These are phyloP conservation scores for Garrulus glandarius DNA, from an alignment of 2,797 vertebrate genomes.

Conservation along the genomic window DNA sequence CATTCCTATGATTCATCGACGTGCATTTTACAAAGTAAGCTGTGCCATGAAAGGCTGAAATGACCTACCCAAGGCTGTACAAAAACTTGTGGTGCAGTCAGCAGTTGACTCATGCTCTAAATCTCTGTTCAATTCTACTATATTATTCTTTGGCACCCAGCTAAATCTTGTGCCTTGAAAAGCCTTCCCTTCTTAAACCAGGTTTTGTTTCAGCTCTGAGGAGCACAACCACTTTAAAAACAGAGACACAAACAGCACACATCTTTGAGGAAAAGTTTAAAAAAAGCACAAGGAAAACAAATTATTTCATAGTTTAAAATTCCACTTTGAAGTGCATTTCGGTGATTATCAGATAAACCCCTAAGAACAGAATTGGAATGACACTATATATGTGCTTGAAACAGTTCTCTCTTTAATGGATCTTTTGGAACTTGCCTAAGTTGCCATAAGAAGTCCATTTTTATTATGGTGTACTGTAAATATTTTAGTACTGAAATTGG, in stretches of 20 bases:
- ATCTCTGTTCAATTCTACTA: background rate
- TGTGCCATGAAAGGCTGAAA: background rate
- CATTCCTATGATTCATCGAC: background rate
- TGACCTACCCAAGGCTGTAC: background rate
- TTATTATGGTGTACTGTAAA: conserved; percentile 62
- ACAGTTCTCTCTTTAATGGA: conserved; percentile 64
- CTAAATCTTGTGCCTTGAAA: background rate
- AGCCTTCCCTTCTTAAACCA: background rate
- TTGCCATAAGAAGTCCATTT: conserved; percentile 48
- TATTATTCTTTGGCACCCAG: background rate
- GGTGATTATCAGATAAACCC: conserved; percentile 63
- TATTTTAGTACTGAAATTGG: conserved; percentile 66
- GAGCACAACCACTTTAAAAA: background rate
- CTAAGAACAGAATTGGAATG: conserved; percentile 57
- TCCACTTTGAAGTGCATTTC: conserved; percentile 59
- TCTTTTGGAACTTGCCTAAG: conserved; percentile 64
- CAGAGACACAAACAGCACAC: background rate
- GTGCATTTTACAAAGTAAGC: background rate
- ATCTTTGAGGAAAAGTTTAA: background rate
- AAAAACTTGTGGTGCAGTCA: background rate
- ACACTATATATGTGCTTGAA: conserved; percentile 47
- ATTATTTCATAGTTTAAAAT: conserved; percentile 65
- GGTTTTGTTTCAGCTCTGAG: background rate
- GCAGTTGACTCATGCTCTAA: background rate
- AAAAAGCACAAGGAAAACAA: conserved; percentile 56